Percentiles rank a stretch among this genome's conserved stretches.
Conservation (phyloP, 2,888 invertebrate genomes). For the Xestia xanthographa region DNA sequence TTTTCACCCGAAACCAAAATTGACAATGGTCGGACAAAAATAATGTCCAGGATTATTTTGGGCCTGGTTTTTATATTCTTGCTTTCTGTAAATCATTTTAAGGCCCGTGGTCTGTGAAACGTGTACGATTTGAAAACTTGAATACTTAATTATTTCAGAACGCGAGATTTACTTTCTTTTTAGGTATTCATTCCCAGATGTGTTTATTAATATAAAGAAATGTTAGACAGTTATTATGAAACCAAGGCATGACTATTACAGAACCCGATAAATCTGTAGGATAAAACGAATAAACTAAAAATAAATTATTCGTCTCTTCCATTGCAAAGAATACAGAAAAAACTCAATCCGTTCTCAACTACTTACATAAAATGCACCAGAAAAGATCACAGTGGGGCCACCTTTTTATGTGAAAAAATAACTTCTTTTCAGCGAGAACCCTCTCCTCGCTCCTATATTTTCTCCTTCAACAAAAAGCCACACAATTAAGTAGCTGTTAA, state of each 20-base stretch:
- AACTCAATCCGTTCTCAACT: constrained; percentile 1
- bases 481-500: constrained; percentile 59
- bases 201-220: no score
- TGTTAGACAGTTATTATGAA: not conserved
- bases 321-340: constrained; percentile 4
- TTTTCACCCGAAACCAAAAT: constrained; percentile 68
- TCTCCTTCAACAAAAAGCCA: constrained; percentile 34
- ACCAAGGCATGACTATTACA: not conserved
- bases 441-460: constrained; percentile 17
- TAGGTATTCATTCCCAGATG: not conserved
- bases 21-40: constrained; percentile 68
- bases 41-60: constrained; percentile 70
- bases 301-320: constrained; percentile 11
- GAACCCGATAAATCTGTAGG: not conserved
- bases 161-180: not conserved
- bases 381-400: constrained; percentile 2
- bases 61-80: constrained; percentile 62
- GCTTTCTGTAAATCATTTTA: not conserved
- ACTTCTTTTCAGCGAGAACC: constrained; percentile 2
- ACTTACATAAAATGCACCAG: constrained; percentile 23
- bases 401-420: constrained; percentile 2
- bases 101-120: not conserved
- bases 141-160: not conserved
- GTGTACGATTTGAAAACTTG: not conserved
- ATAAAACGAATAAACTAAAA: not conserved